Evolutionary conservation across 2,888 invertebrate species (phyloP).

Genomic region (Drosophila siamana): DNA sequence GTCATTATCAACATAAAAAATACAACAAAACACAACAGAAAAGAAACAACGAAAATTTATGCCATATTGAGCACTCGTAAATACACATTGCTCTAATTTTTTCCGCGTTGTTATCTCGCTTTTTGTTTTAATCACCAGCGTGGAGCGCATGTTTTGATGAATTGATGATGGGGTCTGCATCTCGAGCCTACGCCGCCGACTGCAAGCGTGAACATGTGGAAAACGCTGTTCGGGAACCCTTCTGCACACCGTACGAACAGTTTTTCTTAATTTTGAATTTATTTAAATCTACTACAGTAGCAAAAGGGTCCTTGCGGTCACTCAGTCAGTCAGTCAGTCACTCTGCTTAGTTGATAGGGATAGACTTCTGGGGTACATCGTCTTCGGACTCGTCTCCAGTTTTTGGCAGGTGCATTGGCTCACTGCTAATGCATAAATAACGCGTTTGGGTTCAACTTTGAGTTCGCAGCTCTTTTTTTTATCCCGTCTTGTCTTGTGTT

Average conservation of each 20-base stretch:
- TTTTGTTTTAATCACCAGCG: slow-evolving; percentile 63
- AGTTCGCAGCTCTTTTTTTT: slow-evolving; percentile 41
- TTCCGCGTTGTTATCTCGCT: slow-evolving; percentile 70
- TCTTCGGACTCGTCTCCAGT: slow-evolving; percentile 30
- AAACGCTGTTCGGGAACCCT: slow-evolving; percentile 61
- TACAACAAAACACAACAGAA: neutral
- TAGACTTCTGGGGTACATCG: slow-evolving; percentile 49
- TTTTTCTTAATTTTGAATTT: slow-evolving; percentile 82
- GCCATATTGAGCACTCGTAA: slow-evolving; percentile 76
- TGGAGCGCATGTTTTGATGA: slow-evolving; percentile 73
- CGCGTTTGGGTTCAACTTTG: slow-evolving; percentile 40
- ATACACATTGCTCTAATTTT: slow-evolving; percentile 81
- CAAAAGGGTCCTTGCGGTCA: slow-evolving; percentile 45
- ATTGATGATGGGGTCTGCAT: slow-evolving; percentile 82
- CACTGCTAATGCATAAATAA: slow-evolving; percentile 79
- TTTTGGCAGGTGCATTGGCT: slow-evolving; percentile 69
- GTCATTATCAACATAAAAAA: slow-evolving; percentile 66
- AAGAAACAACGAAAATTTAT: slow-evolving; percentile 67
- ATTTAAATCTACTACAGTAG: slow-evolving; percentile 75
- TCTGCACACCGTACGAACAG: slow-evolving; percentile 34
- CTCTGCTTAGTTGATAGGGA: slow-evolving; percentile 1
- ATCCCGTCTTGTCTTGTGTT: neutral
- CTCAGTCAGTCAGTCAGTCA: slow-evolving; percentile 38
- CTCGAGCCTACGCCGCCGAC: too few species aligned
- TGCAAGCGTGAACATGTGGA: slow-evolving; percentile 39